phyloP scores from a whole-genome alignment of 2,113 vertebrate species.

The Vimba vimba region DNA sequence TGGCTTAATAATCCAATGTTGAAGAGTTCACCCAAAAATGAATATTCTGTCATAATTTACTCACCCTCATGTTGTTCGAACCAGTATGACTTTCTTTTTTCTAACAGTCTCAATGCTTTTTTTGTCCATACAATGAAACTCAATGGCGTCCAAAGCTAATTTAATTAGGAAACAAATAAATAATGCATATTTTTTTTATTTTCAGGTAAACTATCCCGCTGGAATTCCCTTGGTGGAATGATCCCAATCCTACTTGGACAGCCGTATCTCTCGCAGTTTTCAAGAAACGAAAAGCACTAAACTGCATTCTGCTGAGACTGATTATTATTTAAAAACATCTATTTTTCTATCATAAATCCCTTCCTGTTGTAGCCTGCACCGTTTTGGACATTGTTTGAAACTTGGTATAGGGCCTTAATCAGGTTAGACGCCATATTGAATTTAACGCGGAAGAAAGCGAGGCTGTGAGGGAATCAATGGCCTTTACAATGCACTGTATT shows the following conservation, averaged over 20 bases:
- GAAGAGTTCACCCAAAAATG: neutral
- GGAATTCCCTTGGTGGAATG: neutral
- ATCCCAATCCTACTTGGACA: neutral
- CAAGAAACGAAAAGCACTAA: neutral
- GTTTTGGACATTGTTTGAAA: too few species aligned
- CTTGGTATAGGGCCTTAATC: too few species aligned
- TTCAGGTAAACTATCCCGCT: too few species aligned
- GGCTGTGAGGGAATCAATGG: too few species aligned
- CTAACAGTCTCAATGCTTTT: neutral
- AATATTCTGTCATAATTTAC: too few species aligned
- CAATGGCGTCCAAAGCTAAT: neutral
- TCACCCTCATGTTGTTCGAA: neutral
- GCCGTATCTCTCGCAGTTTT: neutral
- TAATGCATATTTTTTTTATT: too few species aligned
- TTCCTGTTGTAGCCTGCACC: too few species aligned
- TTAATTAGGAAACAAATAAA: neutral
- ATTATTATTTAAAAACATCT: neutral
- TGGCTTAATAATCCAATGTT: neutral
- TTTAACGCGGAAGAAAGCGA: too few species aligned
- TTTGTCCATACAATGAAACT: neutral
- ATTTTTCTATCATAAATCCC: too few species aligned
- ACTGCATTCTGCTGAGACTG: neutral
- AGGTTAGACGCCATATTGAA: too few species aligned
- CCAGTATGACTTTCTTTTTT: neutral
- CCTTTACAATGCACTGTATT: too few species aligned